phyloP scores from a whole-genome alignment of 1,140 invertebrate species.

The Ostrea edulis region DNA sequence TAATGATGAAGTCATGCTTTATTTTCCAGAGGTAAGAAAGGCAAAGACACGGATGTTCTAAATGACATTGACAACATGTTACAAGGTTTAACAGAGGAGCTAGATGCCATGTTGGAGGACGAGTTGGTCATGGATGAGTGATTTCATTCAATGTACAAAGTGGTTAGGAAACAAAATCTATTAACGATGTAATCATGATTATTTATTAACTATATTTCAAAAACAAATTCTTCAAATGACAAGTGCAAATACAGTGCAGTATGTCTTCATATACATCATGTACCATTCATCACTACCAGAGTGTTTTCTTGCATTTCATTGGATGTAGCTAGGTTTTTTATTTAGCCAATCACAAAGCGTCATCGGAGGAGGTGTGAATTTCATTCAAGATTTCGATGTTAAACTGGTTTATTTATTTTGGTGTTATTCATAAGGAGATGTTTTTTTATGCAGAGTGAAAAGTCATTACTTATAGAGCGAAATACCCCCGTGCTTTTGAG shows the following conservation, averaged over 20 bases:
- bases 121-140: conserved; percentile 45
- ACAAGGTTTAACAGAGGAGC: conserved; percentile 75
- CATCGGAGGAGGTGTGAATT: conserved; percentile 28
- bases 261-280: neutral
- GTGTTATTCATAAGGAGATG: conserved; percentile 15
- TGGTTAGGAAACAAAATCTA: neutral
- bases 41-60: conserved; percentile 86
- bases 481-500: neutral
- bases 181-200: neutral
- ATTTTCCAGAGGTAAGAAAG: neutral
- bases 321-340: neutral
- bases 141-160: neutral
- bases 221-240: neutral
- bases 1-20: neutral
- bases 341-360: neutral
- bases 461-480: neutral
- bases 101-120: conserved; percentile 77
- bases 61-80: conserved; percentile 95
- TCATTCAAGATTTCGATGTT: neutral
- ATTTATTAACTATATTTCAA: neutral
- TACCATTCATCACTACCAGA: neutral
- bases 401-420: neutral
- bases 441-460: neutral
- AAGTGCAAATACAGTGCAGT: neutral
- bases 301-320: conserved; percentile 9